Evolutionary conservation across 92 coral and sea anemone genomes (phyloP).

Genomic region (Parazoanthus atlanticus): DNA sequence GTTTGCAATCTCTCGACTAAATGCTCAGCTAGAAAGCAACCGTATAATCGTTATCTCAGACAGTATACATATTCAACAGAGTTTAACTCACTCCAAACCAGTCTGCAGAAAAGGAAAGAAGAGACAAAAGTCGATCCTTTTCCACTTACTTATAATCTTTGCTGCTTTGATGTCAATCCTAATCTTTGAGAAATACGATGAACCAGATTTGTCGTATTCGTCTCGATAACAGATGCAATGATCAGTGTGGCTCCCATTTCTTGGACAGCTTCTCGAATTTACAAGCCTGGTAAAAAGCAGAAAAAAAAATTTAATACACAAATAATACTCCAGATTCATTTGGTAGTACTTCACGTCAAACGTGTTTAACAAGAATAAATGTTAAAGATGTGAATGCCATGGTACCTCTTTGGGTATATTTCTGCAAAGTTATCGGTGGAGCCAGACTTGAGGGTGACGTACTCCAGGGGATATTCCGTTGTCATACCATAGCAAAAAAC

Average conservation of each 20-base stretch:
- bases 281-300: slow-evolving; percentile 62
- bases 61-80: background rate
- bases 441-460: slow-evolving; percentile 83
- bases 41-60: background rate
- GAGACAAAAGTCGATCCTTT: background rate
- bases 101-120: background rate
- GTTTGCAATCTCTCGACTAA: background rate
- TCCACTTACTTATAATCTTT: slow-evolving; percentile 77
- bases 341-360: background rate
- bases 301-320: no score
- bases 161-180: slow-evolving; percentile 76
- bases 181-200: slow-evolving; percentile 88
- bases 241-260: slow-evolving; percentile 74
- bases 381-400: background rate
- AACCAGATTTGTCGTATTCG: slow-evolving; percentile 76
- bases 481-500: slow-evolving; percentile 96
- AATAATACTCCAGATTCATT: no score
- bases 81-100: background rate
- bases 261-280: slow-evolving; percentile 75
- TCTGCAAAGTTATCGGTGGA: slow-evolving; percentile 86
- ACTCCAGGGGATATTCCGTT: slow-evolving; percentile 83
- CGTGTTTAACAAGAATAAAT: background rate
- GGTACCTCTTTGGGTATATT: slow-evolving; percentile 88
- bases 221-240: slow-evolving; percentile 76
- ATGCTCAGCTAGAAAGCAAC: background rate